Evolutionary conservation across 1,140 invertebrate species (phyloP), one percentile per base, ranked within the genome.

Genomic region (Camponotus pennsylvanicus): DNA sequence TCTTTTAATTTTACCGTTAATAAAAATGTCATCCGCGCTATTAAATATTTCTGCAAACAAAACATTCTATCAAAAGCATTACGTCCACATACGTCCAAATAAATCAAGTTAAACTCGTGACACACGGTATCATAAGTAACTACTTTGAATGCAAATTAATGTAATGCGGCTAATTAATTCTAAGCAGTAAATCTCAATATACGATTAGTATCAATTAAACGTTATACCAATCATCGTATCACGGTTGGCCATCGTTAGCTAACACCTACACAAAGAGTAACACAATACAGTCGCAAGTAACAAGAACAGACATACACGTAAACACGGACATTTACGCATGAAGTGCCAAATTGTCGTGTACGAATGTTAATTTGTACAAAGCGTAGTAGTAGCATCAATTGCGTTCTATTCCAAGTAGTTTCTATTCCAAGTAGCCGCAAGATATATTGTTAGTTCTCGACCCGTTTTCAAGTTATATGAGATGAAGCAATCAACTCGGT

Each of bases 301-400:
- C n/a, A 9, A 64, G 40, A n/a, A 45, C 32, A 52, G 67, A 40
- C 52, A 21, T 3, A 13, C 32, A 15, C 13, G 15, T 42, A 21
- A 15, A 37, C 32, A 9, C 49, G 18, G 49, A 5, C 5, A 18
- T 52, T 52, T 18, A 52, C 27, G 75, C 59, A 8, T 40, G 40
- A 3, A 9, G 0, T 78, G 59, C 61, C 42, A 49, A 13, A 78
- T 55, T 67, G 61, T 79, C 76, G 37, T 11, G 32, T 66, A 66
- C 42, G 32, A n/a, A 40, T 67, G 76, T 66, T 79, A 67, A 79
- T 67, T 79, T 79, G n/a, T 45, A 79, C 18, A 52, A 15, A 78
- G 6, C 42, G 18, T 78, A 42, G 32, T n/a, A 37, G 32, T 66
- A 40, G 32, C 11, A 45, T 52, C 42, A 66, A 52, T 78, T 32